Conservation (phyloP, 2,888 invertebrate genomes). For the Ichneumon xanthorius region DNA sequence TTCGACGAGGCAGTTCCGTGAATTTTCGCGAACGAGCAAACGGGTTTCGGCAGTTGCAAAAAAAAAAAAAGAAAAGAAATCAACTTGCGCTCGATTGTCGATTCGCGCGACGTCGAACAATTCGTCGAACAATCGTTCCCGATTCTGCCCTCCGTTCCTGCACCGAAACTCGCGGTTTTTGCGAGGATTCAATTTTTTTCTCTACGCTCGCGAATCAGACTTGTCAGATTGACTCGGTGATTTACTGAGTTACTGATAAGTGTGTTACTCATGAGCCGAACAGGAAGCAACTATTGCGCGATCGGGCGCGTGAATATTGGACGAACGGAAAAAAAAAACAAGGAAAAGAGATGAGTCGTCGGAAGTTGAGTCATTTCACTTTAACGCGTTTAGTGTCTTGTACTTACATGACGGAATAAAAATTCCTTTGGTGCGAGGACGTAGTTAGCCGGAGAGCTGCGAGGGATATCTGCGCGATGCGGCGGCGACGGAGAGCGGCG, state of each 20-base stretch:
- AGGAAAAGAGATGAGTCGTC: constrained; percentile 4
- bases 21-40: background rate
- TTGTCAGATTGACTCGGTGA: constrained; percentile 26
- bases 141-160: background rate
- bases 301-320: background rate
- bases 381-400: constrained; percentile 12
- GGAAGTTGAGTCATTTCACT: constrained; percentile 35
- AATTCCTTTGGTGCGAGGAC: constrained; percentile 37
- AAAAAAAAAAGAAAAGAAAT: background rate
- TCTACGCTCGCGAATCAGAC: background rate
- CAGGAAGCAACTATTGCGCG: background rate
- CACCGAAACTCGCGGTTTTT: background rate
- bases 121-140: background rate
- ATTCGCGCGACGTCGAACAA: background rate
- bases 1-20: background rate
- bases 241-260: background rate
- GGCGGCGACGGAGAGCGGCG: background rate
- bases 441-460: constrained; percentile 14
- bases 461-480: background rate
- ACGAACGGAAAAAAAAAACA: background rate
- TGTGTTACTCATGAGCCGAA: background rate
- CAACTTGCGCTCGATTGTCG: background rate
- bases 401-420: constrained; percentile 36
- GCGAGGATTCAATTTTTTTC: background rate
- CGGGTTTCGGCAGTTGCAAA: background rate